Evolutionary conservation across 2,888 invertebrate genomes (phyloP), one percentile per base, ranked within the genome.

Genomic region (Drosophila anomalata): DNA sequence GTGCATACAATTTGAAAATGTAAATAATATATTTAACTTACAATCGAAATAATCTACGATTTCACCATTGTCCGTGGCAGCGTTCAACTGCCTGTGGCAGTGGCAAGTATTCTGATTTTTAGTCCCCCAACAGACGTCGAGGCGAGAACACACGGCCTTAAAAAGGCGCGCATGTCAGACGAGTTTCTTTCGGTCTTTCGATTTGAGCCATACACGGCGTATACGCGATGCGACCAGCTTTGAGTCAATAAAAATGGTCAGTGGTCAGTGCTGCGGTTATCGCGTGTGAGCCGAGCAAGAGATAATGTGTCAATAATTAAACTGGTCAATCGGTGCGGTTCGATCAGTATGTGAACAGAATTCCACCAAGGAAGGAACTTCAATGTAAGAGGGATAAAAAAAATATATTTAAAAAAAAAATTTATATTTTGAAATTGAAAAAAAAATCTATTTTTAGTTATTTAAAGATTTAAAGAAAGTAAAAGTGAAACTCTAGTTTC

Each of bases 61-160:
- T 36, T n/a, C 14, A n/a, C 36, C 36, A 36, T n/a, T n/a, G 36
- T 36, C 36, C 26, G 17, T 6, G 14, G 48, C 48, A 14, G 14
- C 56, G 9, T 31, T 6, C 51, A 51, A 31, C 12, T 55, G 52
- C 31, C 29, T 39, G 8, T 52, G 42, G 31, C 41, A 22, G 31
- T 44, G 46, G 61, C n/a, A 42, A 52, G 55, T 51, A 50, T 67
- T 61, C 31, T 55, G 65, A 54, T 66, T 67, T 69, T 55, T 71
- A 83, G 82, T 83, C 60, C 73, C 67, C 70, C 48, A 62, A 71
- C 77, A 72, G 75, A 72, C 85, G 77, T 75, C 68, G 82, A 82
- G 78, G 48, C 68, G 69, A 67, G 48, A 79, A 68, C 59, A 77
- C 75, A 79, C 83, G 73, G 73, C 65, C 46, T 36, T 17, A 31